Evolutionary conservation across 2,113 vertebrate genomes (phyloP).

Genomic region (Sakesphorus luctuosus): DNA sequence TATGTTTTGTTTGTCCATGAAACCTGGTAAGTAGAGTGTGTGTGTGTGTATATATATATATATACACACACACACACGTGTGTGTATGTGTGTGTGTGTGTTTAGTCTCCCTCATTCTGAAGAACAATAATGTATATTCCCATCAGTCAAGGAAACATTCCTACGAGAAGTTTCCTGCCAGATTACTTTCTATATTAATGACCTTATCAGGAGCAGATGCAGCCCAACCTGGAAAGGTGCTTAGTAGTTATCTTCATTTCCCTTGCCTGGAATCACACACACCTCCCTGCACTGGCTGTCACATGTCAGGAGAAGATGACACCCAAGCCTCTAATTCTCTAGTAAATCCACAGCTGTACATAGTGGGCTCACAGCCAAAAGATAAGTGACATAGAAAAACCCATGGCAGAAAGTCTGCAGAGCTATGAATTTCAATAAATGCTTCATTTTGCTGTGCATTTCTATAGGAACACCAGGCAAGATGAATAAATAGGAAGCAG

Average conservation of each 20-base stretch:
- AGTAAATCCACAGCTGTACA: not conserved
- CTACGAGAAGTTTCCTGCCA: not conserved
- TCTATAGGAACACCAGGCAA: not conserved
- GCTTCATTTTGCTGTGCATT: not conserved
- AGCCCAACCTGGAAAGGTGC: not conserved
- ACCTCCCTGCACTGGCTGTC: not conserved
- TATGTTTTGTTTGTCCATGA: not conserved
- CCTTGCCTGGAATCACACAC: not conserved
- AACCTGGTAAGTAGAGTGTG: not conserved
- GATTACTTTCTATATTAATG: not conserved
- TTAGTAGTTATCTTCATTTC: not conserved
- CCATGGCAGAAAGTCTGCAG: fast-evolving
- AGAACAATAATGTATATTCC: not conserved
- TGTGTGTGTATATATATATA: too few species aligned
- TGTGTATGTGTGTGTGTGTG: too few species aligned
- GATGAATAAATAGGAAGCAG: not conserved
- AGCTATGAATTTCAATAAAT: not conserved
- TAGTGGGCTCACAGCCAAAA: not conserved
- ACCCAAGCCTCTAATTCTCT: not conserved
- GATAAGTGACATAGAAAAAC: not conserved
- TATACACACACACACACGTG: too few species aligned
- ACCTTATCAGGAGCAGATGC: not conserved
- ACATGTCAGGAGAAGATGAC: not conserved
- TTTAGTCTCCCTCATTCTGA: not conserved
- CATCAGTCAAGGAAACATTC: not conserved